Evolutionary conservation across 2,888 invertebrate species (phyloP), one percentile per base, ranked within the genome.

Genomic region (Aphodius sticticus): DNA sequence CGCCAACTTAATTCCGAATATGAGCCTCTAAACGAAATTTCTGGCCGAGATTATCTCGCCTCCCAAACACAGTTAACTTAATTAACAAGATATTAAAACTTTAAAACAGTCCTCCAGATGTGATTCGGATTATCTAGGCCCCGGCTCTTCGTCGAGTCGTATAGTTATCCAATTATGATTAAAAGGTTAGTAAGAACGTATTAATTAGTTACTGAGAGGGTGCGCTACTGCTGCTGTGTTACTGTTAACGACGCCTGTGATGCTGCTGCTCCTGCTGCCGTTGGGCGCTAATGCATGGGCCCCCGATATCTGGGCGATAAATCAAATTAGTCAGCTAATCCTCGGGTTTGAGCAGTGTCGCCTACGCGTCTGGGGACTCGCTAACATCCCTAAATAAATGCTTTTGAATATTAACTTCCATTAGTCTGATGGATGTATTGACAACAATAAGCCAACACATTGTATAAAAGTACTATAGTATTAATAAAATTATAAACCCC

Each of bases 131-230:
- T 87, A 82, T 83, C 80, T 81, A 35, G 81, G 80, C 83, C 81
- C 82, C 84, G 85, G 26, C 26, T n/a, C n/a, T 26, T 53, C 53
- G 53, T 53, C 53, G 53, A 83, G 81, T 82, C 84, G 84, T 87
- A 87, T 87, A 87, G 87, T 88, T 88, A 90, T 89, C 89, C 89
- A 89, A 89, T 90, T 90, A 90, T 89, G 88, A 89, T 89, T 89
- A 89, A 89, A 89, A 89, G 88, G 89, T 88, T 89, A 88, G 88
- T 88, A 89, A 89, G 88, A 88, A 89, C 78, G 80, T 89, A 89
- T 89, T 89, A 89, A 89, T 89, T 89, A 88, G 87, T 86, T 85
- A 53, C 82, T 37, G 80, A 77, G 77, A 80, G 78, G 80, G 36
- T 79, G 53, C 36, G 75, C 74, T 36, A 38, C 35, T 38, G 69